Conservation (phyloP, 2,888 invertebrate genomes). For the Hypsopygia costalis region DNA sequence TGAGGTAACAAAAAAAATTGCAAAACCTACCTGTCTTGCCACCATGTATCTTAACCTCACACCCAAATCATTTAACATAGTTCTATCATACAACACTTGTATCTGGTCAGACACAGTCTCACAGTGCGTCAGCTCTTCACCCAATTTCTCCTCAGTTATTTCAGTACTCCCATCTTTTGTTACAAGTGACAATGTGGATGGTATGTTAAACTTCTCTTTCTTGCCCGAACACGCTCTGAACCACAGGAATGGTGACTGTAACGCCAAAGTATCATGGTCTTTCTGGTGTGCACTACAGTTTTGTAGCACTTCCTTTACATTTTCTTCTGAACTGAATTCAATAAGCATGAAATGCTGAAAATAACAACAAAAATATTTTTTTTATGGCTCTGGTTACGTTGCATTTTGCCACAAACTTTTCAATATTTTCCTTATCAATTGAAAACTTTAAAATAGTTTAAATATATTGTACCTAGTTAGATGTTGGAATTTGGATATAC, state of each 20-base stretch:
- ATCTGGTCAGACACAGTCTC: slow-evolving; percentile 85
- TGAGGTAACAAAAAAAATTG: too few species aligned
- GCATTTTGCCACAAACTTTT: too few species aligned
- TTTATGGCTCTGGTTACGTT: too few species aligned
- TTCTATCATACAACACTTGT: slow-evolving; percentile 77
- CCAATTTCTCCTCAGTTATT: slow-evolving; percentile 62
- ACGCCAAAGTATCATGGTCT: slow-evolving; percentile 81
- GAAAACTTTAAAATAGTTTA: too few species aligned
- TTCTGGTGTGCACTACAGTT: slow-evolving; percentile 79
- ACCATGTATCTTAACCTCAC: slow-evolving; percentile 87
- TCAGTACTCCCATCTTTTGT: slow-evolving; percentile 68
- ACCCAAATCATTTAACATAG: slow-evolving; percentile 86
- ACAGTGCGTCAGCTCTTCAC: slow-evolving; percentile 65
- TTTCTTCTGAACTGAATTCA: slow-evolving; percentile 82
- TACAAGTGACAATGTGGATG: slow-evolving; percentile 23
- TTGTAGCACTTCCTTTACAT: slow-evolving; percentile 77
- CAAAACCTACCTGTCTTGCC: slow-evolving; percentile 80
- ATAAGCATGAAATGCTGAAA: slow-evolving; percentile 87
- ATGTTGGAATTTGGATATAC: too few species aligned
- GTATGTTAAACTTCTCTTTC: slow-evolving; percentile 30
- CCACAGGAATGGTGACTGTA: slow-evolving; percentile 87
- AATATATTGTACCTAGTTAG: too few species aligned
- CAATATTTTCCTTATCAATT: too few species aligned
- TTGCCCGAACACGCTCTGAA: slow-evolving; percentile 76
- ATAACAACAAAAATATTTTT: background rate